Evolutionary conservation across 2,888 invertebrate species (phyloP).

Genomic region (Proisotoma minuta): DNA sequence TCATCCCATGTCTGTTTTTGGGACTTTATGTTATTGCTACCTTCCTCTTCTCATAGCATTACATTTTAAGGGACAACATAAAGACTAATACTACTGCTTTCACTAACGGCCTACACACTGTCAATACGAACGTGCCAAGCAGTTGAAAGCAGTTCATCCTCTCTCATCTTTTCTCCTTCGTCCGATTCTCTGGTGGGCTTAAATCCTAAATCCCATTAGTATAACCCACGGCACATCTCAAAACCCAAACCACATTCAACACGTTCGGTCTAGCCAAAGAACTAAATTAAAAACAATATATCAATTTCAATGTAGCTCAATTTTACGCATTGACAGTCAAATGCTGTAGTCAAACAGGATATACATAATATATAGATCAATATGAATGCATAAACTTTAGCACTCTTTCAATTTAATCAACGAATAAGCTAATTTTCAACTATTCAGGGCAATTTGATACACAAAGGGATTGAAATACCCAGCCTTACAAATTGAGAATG

Average conservation of each 20-base stretch:
- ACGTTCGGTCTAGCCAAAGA: conserved; percentile 13
- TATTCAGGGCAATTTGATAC: too few species aligned
- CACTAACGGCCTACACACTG: not conserved
- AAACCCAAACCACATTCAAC: conserved; percentile 17
- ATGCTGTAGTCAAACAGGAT: too few species aligned
- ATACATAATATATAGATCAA: too few species aligned
- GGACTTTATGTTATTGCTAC: not conserved
- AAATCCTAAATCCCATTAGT: conserved; percentile 26
- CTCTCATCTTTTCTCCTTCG: conserved; percentile 10
- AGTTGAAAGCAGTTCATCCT: conserved; percentile 33
- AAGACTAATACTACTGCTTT: too few species aligned
- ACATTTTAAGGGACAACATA: too few species aligned
- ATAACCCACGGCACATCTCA: conserved; percentile 25
- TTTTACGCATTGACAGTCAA: conserved; percentile 12
- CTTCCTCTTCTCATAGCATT: too few species aligned
- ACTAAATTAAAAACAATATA: conserved; percentile 40
- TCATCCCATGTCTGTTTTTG: not conserved
- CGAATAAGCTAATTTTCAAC: too few species aligned
- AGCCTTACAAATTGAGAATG: too few species aligned
- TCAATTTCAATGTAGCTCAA: conserved; percentile 28
- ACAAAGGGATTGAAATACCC: too few species aligned
- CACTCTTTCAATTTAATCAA: too few species aligned
- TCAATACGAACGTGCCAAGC: conserved; percentile 24
- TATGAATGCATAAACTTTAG: too few species aligned
- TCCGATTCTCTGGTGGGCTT: not conserved